A percentile compares a stretch with the other conserved stretches of the same genome.
These are phyloP conservation scores for Buteo buteo DNA, from an alignment of 2,113 vertebrate genomes.

Conservation along the genomic window DNA sequence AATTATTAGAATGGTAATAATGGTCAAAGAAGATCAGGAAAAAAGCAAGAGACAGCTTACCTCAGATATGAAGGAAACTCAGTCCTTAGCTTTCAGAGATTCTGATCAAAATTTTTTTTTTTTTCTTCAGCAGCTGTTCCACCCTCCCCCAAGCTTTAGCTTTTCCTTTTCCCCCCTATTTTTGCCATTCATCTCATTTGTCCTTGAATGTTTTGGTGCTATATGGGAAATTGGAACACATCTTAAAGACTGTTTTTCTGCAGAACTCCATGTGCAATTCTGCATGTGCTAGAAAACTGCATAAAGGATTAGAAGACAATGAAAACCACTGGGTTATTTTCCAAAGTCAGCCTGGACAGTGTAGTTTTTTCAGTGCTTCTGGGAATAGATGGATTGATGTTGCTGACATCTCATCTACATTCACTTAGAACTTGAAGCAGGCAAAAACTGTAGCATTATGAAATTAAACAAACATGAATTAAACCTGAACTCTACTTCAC, in stretches of 20 bases:
- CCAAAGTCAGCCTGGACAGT: background rate
- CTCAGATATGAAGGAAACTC: background rate
- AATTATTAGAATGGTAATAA: background rate
- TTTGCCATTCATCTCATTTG: background rate
- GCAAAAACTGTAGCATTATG: background rate
- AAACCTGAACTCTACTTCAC: background rate
- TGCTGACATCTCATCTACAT: background rate
- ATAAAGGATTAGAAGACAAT: background rate
- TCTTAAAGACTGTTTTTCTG: background rate
- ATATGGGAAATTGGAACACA: background rate
- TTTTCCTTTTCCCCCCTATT: background rate
- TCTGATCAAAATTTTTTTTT: background rate
- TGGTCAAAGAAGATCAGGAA: background rate
- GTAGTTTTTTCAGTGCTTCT: background rate
- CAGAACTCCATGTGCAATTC: background rate
- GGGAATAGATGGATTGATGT: background rate
- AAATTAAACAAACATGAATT: constrained; percentile 22
- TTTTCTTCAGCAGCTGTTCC: background rate
- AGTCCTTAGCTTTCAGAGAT: background rate
- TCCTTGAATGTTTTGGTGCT: background rate
- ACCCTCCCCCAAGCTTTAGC: background rate
- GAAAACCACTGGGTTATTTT: background rate
- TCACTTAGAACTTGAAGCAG: background rate
- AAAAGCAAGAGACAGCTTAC: background rate
- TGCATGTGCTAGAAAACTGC: background rate